Evolutionary conservation across 2,797 vertebrate genomes (phyloP).

Genomic region (Fistularia tabacaria): DNA sequence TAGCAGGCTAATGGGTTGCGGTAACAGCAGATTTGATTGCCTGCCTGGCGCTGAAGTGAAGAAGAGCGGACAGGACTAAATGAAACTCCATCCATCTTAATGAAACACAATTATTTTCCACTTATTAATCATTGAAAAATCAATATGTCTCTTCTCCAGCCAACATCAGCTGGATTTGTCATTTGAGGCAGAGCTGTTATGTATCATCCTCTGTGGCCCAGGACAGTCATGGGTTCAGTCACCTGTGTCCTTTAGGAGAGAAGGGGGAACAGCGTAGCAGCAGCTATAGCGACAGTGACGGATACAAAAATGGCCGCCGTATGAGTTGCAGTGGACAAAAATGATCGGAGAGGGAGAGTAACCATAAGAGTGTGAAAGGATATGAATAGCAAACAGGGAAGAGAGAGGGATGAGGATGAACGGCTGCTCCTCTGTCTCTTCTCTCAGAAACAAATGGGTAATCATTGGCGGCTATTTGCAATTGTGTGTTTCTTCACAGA

Average conservation of each 20-base stretch:
- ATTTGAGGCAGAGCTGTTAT: conserved; percentile 87
- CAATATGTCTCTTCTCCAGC: conserved; percentile 98
- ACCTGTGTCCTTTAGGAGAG: conserved; percentile 89
- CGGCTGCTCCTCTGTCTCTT: conserved; percentile 39
- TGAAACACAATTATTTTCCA: conserved; percentile 99
- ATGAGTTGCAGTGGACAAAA: conserved; percentile 18
- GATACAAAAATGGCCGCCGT: conserved; percentile 7
- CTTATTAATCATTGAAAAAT: conserved; percentile 99
- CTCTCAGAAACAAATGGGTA: conserved; percentile 72
- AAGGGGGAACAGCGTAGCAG: conserved; percentile 53
- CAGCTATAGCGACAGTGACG: conserved; percentile 13
- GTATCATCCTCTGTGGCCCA: conserved; percentile 86
- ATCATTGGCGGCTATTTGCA: conserved; percentile 83
- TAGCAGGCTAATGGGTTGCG: conserved; percentile 86
- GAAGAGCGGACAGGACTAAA: conserved; percentile 96
- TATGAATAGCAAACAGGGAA: conserved; percentile 26
- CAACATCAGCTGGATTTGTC: conserved; percentile 94
- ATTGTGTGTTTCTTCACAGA: conserved; percentile 79
- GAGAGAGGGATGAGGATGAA: conserved; percentile 35
- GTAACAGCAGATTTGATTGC: conserved; percentile 92
- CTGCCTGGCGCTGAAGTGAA: conserved; percentile 92
- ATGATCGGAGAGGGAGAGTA: conserved; percentile 12
- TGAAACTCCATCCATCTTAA: conserved; percentile 99
- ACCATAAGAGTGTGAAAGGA: conserved; percentile 5
- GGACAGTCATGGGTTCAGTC: conserved; percentile 96